Base-by-base conservation (phyloP, 2,888 invertebrate species). In the Diadromus collaris region DNA sequence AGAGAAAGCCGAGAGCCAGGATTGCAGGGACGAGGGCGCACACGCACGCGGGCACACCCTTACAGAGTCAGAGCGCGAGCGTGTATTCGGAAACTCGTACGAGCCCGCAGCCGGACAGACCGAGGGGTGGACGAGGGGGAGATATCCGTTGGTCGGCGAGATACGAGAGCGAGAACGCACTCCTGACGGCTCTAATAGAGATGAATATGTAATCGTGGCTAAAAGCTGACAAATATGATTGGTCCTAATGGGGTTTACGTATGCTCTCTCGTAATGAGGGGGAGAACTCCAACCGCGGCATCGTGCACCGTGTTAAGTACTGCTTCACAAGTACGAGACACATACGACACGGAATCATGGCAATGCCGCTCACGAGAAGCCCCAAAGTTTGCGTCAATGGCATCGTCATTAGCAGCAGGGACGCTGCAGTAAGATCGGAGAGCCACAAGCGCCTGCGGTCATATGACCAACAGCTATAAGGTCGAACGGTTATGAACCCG, bases 191-290 rank as follows among this genome's bases (percentile, higher is more conserved):
- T 73, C 79, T 85, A 83, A 85, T 82, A 79, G 83, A 80, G 83
- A 85, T 85, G 83, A 85, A 85, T 85, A 83, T 80, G 82, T 83
- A 84, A 83, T 84, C 83, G 83, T 80, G 80, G 69, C 84, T 85
- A 82, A 84, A 83, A 84, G 82, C 84, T 82, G 84, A 85, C 84
- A 83, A 85, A 85, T 84, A 83, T 84, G 83, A 85, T 84, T 81
- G 82, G 79, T 74, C 78, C 83, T 85, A 84, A 85, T 85, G 84
- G 82, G 74, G 76, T 81, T 70, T 79, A 80, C 80, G 76, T 79
- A 74, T 78, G 74, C 73, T 65, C 58, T 34, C 61, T 65, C 74
- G 74, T 79, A 80, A 82, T 79, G 76, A 80, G 76, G 78, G 77
- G 61, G 69, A 70, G 77, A 41, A 79, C 65, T 68, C 56, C 65